A percentile compares a stretch with the other conserved stretches of the same genome.
Conservation (phyloP, 1,140 invertebrate species). For the Drosophila truncata region DNA sequence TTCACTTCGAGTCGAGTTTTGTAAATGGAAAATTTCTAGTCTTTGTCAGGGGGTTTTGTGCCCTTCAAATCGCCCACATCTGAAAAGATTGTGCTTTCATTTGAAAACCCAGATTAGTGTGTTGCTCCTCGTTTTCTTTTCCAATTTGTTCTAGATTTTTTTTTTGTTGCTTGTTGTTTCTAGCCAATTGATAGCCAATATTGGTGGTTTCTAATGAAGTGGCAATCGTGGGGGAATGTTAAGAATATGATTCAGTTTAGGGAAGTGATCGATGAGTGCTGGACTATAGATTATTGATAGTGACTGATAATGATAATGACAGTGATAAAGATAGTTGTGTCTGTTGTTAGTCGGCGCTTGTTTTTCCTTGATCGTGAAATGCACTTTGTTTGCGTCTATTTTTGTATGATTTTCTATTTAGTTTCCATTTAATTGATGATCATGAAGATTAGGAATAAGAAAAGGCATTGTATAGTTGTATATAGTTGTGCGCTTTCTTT, state of each 20-base stretch:
- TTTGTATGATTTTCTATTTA: constrained; percentile 22
- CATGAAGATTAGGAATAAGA: constrained; percentile 68
- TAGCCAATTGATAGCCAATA: constrained; percentile 40
- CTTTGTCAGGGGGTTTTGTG: background rate
- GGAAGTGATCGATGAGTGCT: constrained; percentile 24
- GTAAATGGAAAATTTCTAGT: background rate
- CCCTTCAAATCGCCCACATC: constrained; percentile 32
- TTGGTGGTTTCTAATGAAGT: constrained; percentile 24
- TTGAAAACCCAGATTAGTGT: constrained; percentile 54
- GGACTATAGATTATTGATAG: constrained; percentile 15
- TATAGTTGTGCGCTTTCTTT: constrained; percentile 27
- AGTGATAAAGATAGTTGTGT: constrained; percentile 20
- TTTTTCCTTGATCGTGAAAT: constrained; percentile 27
- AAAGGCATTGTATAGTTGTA: constrained; percentile 69
- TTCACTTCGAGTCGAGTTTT: constrained; percentile 12
- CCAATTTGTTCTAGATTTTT: constrained; percentile 5
- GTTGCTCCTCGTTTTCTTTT: background rate
- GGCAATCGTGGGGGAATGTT: constrained; percentile 37
- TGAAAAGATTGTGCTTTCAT: constrained; percentile 54
- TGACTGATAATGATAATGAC: constrained; percentile 28
- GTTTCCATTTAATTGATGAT: constrained; percentile 52
- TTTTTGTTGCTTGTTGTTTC: background rate
- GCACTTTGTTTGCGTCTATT: constrained; percentile 43
- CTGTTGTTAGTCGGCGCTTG: constrained; percentile 10
- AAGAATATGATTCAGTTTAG: constrained; percentile 33